Evolutionary conservation across 2,113 vertebrate genomes (phyloP), one percentile per base, ranked within the genome.

Genomic region (Pedetes capensis): DNA sequence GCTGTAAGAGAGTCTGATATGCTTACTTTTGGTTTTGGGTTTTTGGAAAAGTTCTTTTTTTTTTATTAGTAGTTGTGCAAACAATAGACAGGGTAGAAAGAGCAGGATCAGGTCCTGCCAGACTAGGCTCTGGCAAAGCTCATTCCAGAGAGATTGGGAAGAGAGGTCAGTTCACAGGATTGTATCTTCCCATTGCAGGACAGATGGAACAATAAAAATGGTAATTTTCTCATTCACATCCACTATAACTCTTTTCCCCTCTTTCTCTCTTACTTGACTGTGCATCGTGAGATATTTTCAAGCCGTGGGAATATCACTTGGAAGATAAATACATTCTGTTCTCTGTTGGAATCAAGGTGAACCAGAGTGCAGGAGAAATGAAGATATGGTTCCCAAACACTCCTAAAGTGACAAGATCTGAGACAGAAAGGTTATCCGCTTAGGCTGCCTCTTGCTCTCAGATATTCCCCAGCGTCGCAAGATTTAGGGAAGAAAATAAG

Each of bases 241-340:
- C 61, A 22, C 61, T 78, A 4, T 37, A 44, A 44, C 74, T 81
- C 39, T 39, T 76, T 25, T 51, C 39, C 5, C 18, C 18, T 49
- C 42, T 64, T n/a, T 72, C 22, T 57, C 72, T 59, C 22, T 75
- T 59, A 25, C 20, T 91, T 85, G 61, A 61, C 47, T 97, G 87
- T 92, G 87, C 34, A 39, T 8, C 53, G 34, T 92, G 61, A 78
- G 92, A 55, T 34, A 39, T 76, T 71, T 91, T 64, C 59, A 72
- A 85, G 66, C 63, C 81, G 11, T n/a, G 59, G 44, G 55, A 94
- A 95, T n/a, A 85, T 78, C 89, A 87, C 55, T 76, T 87, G 82
- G 94, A 91, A 94, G 92, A 71, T 51, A 81, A 83, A 53, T 32
- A 80, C 39, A 84, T 66, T 64, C 47, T 92, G 29, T 88, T 69